Evolutionary conservation across 2,797 vertebrate genomes (phyloP).

Genomic region (Danio jaintianensis): DNA sequence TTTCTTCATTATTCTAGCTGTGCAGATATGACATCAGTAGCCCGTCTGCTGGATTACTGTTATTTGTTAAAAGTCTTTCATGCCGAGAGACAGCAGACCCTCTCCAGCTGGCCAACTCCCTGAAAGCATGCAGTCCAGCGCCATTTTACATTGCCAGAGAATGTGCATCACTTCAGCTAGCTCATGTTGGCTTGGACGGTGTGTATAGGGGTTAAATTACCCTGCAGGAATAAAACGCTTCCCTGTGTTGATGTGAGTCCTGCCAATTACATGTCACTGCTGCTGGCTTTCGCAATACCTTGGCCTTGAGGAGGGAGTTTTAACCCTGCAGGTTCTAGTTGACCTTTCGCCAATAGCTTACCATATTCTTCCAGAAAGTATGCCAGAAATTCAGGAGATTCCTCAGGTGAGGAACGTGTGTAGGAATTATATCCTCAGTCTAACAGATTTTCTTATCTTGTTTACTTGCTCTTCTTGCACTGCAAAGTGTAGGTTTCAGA

Average conservation of each 20-base stretch:
- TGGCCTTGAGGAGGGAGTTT: conserved; percentile 7
- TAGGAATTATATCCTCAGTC: background rate
- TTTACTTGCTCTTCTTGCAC: conserved; percentile 32
- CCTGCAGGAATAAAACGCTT: conserved; percentile 20
- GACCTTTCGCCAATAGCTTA: background rate
- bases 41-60: background rate
- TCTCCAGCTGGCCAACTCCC: conserved; percentile 21
- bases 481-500: conserved; percentile 28
- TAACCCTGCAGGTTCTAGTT: background rate
- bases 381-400: background rate
- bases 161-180: conserved; percentile 38
- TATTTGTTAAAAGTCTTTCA: background rate
- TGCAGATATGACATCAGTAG: background rate
- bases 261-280: conserved; percentile 1
- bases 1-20: background rate
- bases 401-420: conserved; percentile 6
- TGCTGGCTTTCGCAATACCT: conserved; percentile 4
- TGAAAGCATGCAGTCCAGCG: conserved; percentile 18
- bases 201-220: conserved; percentile 5
- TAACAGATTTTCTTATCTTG: conserved; percentile 1
- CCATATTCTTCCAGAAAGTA: background rate
- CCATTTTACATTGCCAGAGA: conserved; percentile 36
- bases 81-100: conserved; percentile 8
- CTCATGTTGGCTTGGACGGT: conserved; percentile 8
- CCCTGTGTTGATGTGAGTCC: conserved; percentile 25